Evolutionary conservation across 2,113 vertebrate genomes (phyloP).

Genomic region (Leiothrix lutea): DNA sequence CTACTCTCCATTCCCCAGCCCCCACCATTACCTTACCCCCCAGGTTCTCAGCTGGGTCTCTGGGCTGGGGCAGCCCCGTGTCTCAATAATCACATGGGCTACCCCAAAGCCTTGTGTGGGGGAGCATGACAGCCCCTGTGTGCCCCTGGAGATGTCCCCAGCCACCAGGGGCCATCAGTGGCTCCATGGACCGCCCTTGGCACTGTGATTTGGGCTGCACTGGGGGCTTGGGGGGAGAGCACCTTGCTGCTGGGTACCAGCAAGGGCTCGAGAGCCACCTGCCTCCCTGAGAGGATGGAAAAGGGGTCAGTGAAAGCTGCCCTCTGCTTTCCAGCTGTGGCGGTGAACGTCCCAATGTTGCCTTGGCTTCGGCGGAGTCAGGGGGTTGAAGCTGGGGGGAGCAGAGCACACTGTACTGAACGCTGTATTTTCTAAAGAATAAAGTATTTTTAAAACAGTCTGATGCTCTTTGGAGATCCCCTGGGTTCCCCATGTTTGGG

Average conservation of each 20-base stretch:
- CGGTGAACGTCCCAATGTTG: background rate
- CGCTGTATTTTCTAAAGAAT: conserved; percentile 71
- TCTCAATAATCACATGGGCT: background rate
- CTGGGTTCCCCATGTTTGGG: background rate
- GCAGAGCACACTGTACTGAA: conserved; percentile 61
- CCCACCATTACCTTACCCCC: fast-evolving
- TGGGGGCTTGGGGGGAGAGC: background rate
- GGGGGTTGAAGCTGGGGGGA: background rate
- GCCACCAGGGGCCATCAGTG: background rate
- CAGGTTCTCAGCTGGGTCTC: background rate
- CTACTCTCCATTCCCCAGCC: fast-evolving
- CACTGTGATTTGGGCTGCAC: background rate
- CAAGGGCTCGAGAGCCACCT: background rate
- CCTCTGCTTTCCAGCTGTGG: background rate
- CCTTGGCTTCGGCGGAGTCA: background rate
- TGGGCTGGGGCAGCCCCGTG: background rate
- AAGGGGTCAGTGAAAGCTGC: background rate
- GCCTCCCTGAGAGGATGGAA: background rate
- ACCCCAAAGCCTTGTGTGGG: background rate
- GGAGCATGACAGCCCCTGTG: background rate
- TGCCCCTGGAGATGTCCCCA: fast-evolving
- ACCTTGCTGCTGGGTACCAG: conserved; percentile 45
- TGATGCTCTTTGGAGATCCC: background rate
- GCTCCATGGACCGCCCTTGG: background rate
- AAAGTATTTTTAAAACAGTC: conserved; percentile 69